Base-by-base conservation (phyloP, 2,888 invertebrate species). In the Sialis fuliginosa region DNA sequence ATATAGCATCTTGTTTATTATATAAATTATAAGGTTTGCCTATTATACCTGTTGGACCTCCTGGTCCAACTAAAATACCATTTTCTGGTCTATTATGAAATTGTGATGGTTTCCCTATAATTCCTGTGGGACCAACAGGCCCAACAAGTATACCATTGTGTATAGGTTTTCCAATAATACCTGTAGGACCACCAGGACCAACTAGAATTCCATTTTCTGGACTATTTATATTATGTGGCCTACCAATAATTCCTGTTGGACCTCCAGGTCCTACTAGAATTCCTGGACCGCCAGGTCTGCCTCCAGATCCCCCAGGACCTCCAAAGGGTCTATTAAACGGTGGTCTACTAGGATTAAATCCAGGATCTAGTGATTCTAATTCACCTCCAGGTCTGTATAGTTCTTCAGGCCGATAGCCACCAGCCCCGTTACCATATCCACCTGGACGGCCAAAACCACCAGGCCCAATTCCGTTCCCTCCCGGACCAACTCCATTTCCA, bases 111-210 rank as follows among this genome's bases (percentile, higher is more conserved):
- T 63, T 55, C 33, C 65, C 67, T 39, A 67, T 62, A 56, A 70
- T 62, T 58, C 71, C 70, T 45, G 69, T 74, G 51, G 72, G 70
- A n/a, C 74, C 74, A 1, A 64, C 67, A 2, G 69, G 69, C 7
- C 70, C 69, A 0, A 66, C 64, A 9, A 69, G 54, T 22, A 70
- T 50, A 1, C 61, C 61, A 3, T 37, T 37, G 5, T 37, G 10
- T 10, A 12, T n/a, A 48, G 9, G 34, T 39, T 47, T 48, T n/a
- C 50, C 50, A 40, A 50, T 51, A 32, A 41, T n/a, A 6, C 37
- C 37, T 10, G n/a, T 39, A 34, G 49, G 53, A 42, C 51, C 50
- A 22, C 35, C 46, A 48, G 46, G 48, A 7, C 33, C 46, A n/a
- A 49, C 49, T 30, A 46, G 7, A 4, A 44, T 40, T 35, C 32